These are phyloP conservation scores for Drosophila percnosoma DNA, from an alignment of 2,888 invertebrate genomes.

Conservation along the genomic window DNA sequence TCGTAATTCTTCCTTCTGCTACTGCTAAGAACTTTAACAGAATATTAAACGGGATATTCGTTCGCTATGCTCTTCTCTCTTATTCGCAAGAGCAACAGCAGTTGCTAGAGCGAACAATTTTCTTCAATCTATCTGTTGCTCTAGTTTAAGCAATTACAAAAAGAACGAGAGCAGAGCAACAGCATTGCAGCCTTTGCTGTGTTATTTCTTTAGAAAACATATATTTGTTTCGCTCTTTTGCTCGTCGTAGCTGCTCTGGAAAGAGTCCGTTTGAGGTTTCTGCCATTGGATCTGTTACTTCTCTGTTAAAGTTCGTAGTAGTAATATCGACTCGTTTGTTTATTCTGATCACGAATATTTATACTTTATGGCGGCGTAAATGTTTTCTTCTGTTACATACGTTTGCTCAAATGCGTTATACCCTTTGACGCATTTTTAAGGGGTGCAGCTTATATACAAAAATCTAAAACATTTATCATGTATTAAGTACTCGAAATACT, in stretches of 20 bases:
- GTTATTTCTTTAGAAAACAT: background rate
- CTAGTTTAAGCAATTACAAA: background rate
- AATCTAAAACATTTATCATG: background rate
- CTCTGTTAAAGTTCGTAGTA: background rate
- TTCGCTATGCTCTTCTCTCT: background rate
- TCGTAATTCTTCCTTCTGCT: background rate
- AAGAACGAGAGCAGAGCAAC: background rate
- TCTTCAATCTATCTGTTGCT: background rate
- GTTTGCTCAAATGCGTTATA: background rate
- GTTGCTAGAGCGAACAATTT: background rate
- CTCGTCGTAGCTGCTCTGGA: background rate
- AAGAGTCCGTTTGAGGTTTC: background rate
- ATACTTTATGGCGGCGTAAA: background rate
- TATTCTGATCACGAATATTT: background rate
- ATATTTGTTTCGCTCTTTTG: background rate
- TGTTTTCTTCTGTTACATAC: background rate
- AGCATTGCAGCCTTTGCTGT: background rate
- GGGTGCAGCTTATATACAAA: background rate
- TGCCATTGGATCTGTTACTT: background rate
- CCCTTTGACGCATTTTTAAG: background rate
- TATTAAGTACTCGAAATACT: background rate
- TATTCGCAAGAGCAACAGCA: background rate
- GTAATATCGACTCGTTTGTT: background rate
- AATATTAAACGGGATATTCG: background rate
- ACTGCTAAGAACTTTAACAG: background rate